Conservation (phyloP, 2,888 invertebrate genomes). For the Leptinotarsa juncta region DNA sequence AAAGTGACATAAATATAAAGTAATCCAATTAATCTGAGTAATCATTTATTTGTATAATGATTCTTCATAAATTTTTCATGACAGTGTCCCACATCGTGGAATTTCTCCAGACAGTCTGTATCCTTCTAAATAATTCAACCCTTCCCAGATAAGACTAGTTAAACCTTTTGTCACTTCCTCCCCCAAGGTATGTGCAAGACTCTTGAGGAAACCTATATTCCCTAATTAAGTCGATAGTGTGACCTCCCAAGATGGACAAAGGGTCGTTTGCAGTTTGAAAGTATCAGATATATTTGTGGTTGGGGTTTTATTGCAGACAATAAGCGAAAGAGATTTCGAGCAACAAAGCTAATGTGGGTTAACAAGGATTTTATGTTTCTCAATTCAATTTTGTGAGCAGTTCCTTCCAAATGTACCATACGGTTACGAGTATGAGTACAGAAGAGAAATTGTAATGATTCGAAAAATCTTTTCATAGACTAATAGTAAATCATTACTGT, state of each 20-base stretch:
- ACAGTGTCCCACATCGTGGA: too few species aligned
- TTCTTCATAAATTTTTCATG: too few species aligned
- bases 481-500: too few species aligned
- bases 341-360: neutral
- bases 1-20: too few species aligned
- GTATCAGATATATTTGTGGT: neutral
- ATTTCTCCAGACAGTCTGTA: neutral
- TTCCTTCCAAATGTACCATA: neutral
- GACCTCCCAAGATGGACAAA: conserved; percentile 15
- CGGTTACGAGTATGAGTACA: too few species aligned
- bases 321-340: neutral
- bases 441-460: too few species aligned
- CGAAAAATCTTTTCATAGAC: too few species aligned
- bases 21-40: too few species aligned
- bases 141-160: neutral
- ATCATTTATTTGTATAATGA: too few species aligned
- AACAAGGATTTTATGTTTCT: neutral
- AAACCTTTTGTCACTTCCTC: neutral
- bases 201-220: conserved; percentile 29
- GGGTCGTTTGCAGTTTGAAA: conserved; percentile 12
- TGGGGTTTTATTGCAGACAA: neutral
- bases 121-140: neutral
- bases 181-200: conserved; percentile 9
- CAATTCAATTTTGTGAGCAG: neutral
- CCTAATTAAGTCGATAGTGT: conserved; percentile 25